Evolutionary conservation across 2,113 vertebrate genomes (phyloP), one percentile per base, ranked within the genome.

Genomic region (Xyliphius kryptos): DNA sequence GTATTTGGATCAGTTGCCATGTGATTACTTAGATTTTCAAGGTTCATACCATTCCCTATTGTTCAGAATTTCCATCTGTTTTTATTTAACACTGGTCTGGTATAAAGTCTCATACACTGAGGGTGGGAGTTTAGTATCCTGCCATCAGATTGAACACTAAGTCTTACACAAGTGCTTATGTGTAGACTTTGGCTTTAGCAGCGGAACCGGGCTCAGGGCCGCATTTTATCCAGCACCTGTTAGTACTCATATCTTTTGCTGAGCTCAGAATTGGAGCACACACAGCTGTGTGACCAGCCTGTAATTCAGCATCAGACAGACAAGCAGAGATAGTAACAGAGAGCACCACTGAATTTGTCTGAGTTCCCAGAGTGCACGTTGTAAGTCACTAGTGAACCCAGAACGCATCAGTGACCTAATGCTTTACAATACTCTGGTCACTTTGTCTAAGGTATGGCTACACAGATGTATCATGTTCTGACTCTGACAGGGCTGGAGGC

Each of bases 191-290:
- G 82, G 49, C 61, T 2, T 63, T 78, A 83, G 80, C 71, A 71
- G 61, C 61, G 78, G 73, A 78, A 76, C 72, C 56, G 62, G 38
- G 51, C 70, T 78, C 72, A n/a, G 41, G 55, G 75, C 40, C 43
- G 48, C 47, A 46, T 76, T 76, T 79, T 78, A 79, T 74, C 72
- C 77, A 71, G 72, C 86, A 86, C 83, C 84, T 86, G 84, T 86
- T 64, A 9, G 44, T 66, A 73, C 77, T 83, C 78, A 78, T 68
- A 68, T 70, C 76, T 49, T 69, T 57, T 56, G 63, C 73, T 38
- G 67, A 66, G 68, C 72, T 74, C 72, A 74, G 65, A 59, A 70
- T 48, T n/a, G 9, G 7, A 15, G 19, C 9, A 0, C 16, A 38
- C 72, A 78, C 81, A 83, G 80, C 79, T 83, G 82, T 79, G 74